Evolutionary conservation across 2,113 vertebrate genomes (phyloP).

Genomic region (Mustela nigripes): DNA sequence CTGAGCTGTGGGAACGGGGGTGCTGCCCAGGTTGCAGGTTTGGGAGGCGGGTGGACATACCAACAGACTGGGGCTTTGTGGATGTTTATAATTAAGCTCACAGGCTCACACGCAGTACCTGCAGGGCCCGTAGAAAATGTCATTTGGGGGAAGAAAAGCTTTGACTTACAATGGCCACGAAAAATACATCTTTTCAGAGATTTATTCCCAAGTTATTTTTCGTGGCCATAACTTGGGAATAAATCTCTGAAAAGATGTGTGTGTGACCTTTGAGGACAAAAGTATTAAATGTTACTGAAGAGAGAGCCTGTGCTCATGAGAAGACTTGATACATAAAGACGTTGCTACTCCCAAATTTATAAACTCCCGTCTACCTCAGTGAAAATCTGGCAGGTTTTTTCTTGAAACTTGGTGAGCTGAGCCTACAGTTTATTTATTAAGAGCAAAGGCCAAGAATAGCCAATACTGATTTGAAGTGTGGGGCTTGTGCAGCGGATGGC

Average conservation of each 20-base stretch:
- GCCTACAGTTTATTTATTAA: not conserved
- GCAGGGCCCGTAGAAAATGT: not conserved
- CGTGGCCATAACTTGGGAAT: not conserved
- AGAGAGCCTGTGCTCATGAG: not conserved
- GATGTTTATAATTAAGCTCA: too few species aligned
- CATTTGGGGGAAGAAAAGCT: not conserved
- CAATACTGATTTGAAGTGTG: not conserved
- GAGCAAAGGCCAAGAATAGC: not conserved
- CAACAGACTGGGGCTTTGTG: too few species aligned
- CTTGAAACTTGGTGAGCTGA: not conserved
- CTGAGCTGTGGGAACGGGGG: not conserved
- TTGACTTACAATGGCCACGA: not conserved
- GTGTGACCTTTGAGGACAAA: not conserved
- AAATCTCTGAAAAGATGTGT: not conserved
- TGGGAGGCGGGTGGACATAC: not conserved
- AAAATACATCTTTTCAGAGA: not conserved
- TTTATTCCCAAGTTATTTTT: too few species aligned
- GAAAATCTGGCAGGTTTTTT: not conserved
- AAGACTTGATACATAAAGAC: not conserved
- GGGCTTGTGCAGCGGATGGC: too few species aligned
- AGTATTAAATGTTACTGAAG: not conserved
- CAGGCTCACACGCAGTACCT: too few species aligned
- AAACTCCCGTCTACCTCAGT: not conserved
- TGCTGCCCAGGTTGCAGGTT: not conserved
- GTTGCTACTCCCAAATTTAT: not conserved